These are phyloP conservation scores for Stichodactyla mertensii DNA, from an alignment of 64 coral and sea anemone genomes.

Conservation along the genomic window DNA sequence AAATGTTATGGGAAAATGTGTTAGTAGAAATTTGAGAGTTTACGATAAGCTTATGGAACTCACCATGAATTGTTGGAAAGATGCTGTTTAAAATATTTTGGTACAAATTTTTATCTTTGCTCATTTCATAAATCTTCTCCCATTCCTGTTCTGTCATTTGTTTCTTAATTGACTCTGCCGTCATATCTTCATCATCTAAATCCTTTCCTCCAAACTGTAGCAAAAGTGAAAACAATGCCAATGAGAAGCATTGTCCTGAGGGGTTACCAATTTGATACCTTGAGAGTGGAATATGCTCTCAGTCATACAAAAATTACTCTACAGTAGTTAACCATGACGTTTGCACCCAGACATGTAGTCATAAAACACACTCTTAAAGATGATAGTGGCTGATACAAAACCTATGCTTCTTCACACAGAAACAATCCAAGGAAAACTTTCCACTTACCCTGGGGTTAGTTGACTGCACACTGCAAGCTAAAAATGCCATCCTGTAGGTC, in stretches of 20 bases:
- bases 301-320: no score
- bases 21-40: no score
- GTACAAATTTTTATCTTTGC: slow-evolving; percentile 93
- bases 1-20: no score
- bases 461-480: slow-evolving; percentile 94
- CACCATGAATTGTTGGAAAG: slow-evolving; percentile 98
- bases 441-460: slow-evolving; percentile 90
- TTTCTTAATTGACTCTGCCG: slow-evolving; percentile 94
- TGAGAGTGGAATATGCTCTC: no score
- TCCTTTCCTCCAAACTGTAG: slow-evolving; percentile 97
- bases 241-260: background rate
- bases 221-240: background rate
- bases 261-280: no score
- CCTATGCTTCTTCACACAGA: no score
- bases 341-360: no score
- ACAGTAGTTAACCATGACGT: no score
- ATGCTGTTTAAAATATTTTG: slow-evolving; percentile 96
- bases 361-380: no score
- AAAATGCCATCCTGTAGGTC: slow-evolving; percentile 92
- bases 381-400: no score
- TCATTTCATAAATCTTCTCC: slow-evolving; percentile 99
- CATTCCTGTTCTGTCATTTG: slow-evolving; percentile 99
- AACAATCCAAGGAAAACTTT: background rate
- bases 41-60: slow-evolving; percentile 2
- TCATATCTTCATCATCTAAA: slow-evolving; percentile 95